These are phyloP conservation scores for Theodoxus fluviatilis DNA, from an alignment of 2,888 invertebrate species.

Conservation along the genomic window DNA sequence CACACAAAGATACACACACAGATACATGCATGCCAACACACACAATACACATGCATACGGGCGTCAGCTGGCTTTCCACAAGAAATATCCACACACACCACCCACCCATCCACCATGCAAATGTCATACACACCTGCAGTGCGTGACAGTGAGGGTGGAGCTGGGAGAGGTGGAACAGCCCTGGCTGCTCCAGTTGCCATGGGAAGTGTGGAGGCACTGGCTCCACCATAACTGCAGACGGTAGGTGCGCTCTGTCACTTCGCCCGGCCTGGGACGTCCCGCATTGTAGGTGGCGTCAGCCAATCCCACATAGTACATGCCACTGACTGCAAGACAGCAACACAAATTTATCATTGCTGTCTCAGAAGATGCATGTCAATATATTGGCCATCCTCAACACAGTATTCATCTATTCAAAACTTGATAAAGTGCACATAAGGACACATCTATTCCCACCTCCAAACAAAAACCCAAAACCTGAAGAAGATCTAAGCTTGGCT, in stretches of 20 bases:
- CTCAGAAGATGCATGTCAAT: too few species aligned
- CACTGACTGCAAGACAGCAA: conserved; percentile 48
- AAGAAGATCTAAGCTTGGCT: too few species aligned
- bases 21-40: background rate
- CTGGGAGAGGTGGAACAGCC: conserved; percentile 50
- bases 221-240: conserved; percentile 57
- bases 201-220: conserved; percentile 50
- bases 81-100: too few species aligned
- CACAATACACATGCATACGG: background rate
- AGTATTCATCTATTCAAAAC: too few species aligned
- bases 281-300: conserved; percentile 57
- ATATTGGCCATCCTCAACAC: too few species aligned
- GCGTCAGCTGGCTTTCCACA: conserved; percentile 5
- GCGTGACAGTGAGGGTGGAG: conserved; percentile 47
- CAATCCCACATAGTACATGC: conserved; percentile 53
- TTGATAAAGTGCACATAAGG: too few species aligned
- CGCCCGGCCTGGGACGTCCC: conserved; percentile 48
- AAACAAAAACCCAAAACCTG: too few species aligned
- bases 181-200: conserved; percentile 46
- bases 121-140: conserved; percentile 59
- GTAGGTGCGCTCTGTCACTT: conserved; percentile 55
- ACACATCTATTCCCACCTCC: too few species aligned
- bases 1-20: too few species aligned
- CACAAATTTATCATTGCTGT: too few species aligned
- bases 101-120: too few species aligned